Conservation (phyloP, 2,113 vertebrate species). For the Planiliza haematocheilus region DNA sequence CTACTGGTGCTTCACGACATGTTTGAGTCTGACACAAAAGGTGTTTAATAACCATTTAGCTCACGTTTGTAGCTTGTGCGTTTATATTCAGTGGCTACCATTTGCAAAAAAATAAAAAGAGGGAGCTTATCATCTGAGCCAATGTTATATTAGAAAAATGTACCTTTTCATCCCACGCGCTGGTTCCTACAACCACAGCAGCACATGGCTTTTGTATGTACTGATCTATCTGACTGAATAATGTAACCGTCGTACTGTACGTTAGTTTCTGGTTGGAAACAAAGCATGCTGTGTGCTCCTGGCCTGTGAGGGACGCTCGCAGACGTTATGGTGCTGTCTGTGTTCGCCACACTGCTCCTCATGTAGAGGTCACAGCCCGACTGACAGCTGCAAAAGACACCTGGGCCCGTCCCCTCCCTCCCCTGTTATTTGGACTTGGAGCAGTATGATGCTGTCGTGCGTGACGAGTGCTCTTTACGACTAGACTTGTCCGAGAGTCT, state of each 20-base stretch:
- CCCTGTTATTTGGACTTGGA: conserved; percentile 52
- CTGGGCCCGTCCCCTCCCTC: conserved; percentile 4
- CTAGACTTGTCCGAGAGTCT: conserved; percentile 66
- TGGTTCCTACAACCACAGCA: conserved; percentile 37
- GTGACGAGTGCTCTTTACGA: conserved; percentile 64
- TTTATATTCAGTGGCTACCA: conserved; percentile 59
- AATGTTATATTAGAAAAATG: conserved; percentile 49
- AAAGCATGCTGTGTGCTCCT: conserved; percentile 74
- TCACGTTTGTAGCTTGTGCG: conserved; percentile 69
- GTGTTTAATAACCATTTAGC: conserved; percentile 48
- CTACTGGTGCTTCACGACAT: conserved; percentile 71
- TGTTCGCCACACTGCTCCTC: conserved; percentile 61
- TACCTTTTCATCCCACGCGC: conserved; percentile 47
- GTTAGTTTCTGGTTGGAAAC: conserved; percentile 58
- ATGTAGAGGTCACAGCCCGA: conserved; percentile 61
- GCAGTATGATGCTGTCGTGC: conserved; percentile 59
- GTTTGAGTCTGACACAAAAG: conserved; percentile 50
- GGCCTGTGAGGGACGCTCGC: conserved; percentile 59
- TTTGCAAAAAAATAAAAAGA: conserved; percentile 42
- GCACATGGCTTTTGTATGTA: conserved; percentile 62
- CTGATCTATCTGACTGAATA: conserved; percentile 61
- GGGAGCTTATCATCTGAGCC: conserved; percentile 67
- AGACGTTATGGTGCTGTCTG: conserved; percentile 70
- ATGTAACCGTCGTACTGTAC: conserved; percentile 68
- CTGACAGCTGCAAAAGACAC: conserved; percentile 56